Conservation (phyloP, 2,888 invertebrate genomes). For the Nycteola revayana region DNA sequence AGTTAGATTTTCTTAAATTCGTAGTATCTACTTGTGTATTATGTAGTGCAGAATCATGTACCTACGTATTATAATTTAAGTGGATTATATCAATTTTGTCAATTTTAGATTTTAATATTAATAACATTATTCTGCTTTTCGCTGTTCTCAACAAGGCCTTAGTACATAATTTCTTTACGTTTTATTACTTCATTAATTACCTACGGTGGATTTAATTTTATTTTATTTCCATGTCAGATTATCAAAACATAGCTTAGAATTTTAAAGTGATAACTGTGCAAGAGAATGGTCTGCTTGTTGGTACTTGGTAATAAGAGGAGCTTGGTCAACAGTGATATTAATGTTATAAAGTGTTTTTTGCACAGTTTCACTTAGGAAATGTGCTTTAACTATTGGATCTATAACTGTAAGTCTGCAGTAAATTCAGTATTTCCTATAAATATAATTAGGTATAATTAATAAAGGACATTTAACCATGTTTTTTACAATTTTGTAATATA, state of each 20-base stretch:
- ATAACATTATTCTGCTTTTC: conserved; percentile 58
- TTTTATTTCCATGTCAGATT: conserved; percentile 38
- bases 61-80: conserved; percentile 67
- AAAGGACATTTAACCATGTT: conserved; percentile 60
- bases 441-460: conserved; percentile 69
- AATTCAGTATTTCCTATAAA: conserved; percentile 73
- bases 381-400: conserved; percentile 57
- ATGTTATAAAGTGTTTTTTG: conserved; percentile 59
- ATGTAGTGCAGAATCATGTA: conserved; percentile 43
- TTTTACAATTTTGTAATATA: conserved; percentile 74
- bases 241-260: conserved; percentile 40
- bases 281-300: conserved; percentile 54
- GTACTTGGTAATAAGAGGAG: conserved; percentile 54
- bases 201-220: conserved; percentile 19
- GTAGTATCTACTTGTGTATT: conserved; percentile 32
- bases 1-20: conserved; percentile 45
- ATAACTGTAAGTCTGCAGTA: conserved; percentile 60
- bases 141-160: conserved; percentile 40
- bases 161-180: conserved; percentile 23
- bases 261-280: conserved; percentile 71
- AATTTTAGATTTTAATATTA: conserved; percentile 78
- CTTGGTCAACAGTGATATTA: conserved; percentile 72
- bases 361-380: conserved; percentile 68
- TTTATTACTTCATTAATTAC: conserved; percentile 10
- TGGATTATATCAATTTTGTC: conserved; percentile 80